Evolutionary conservation across 64 coral and sea anemone species (phyloP).

Genomic region (Stylophora pistillata): DNA sequence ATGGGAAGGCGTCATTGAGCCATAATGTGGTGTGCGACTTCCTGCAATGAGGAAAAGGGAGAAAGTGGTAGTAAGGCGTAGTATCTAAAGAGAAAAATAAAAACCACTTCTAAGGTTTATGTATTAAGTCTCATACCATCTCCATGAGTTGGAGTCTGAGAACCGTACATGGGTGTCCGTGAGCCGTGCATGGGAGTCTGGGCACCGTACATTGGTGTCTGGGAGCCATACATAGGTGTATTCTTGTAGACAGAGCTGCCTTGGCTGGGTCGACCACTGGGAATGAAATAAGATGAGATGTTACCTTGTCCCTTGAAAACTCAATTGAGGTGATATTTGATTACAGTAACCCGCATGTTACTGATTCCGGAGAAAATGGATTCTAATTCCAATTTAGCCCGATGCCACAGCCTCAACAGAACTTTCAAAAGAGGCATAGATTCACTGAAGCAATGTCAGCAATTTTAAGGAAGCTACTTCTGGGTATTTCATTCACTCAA

Average conservation of each 20-base stretch:
- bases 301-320: neutral
- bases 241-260: slow-evolving; percentile 74
- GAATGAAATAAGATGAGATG: neutral
- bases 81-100: neutral
- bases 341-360: no score
- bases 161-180: slow-evolving; percentile 97
- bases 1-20: slow-evolving; percentile 98
- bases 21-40: slow-evolving; percentile 99
- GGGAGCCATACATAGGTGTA: slow-evolving; percentile 97
- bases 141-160: slow-evolving; percentile 97
- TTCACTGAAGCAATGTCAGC: no score
- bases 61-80: neutral
- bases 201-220: slow-evolving; percentile 96
- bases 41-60: slow-evolving; percentile 38
- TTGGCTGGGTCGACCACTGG: slow-evolving; percentile 78
- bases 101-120: neutral
- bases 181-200: slow-evolving; percentile 83
- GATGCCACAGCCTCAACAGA: no score
- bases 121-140: slow-evolving; percentile 61
- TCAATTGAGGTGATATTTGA: neutral
- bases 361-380: no score
- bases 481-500: no score
- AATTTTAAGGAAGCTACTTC: no score
- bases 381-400: no score
- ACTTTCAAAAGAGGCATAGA: no score